Evolutionary conservation across 2,888 invertebrate genomes (phyloP).

Genomic region (Cosmia pyralina): DNA sequence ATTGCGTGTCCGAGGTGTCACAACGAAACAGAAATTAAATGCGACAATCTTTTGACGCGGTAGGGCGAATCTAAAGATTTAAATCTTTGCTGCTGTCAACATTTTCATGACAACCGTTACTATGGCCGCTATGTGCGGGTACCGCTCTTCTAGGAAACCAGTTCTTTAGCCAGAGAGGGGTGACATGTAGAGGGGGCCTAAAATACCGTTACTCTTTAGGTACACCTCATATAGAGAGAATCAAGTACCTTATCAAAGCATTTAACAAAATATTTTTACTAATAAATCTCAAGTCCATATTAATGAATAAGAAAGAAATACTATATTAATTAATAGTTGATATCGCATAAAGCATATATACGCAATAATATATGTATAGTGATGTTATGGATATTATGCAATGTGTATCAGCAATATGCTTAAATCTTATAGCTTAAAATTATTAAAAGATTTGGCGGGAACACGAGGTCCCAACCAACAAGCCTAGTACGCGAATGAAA

Average conservation of each 20-base stretch:
- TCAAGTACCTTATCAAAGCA: constrained; percentile 43
- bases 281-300: constrained; percentile 46
- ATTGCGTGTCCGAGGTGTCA: too few species aligned
- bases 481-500: not conserved
- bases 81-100: too few species aligned
- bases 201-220: constrained; percentile 14
- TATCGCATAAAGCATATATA: constrained; percentile 19
- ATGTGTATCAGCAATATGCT: constrained; percentile 24
- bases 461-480: constrained; percentile 7
- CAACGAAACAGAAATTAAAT: too few species aligned
- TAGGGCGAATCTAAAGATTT: too few species aligned
- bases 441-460: not conserved
- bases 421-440: constrained; percentile 11
- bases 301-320: constrained; percentile 17
- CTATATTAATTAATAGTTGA: constrained; percentile 2
- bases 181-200: constrained; percentile 16
- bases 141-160: too few species aligned
- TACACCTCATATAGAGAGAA: constrained; percentile 37
- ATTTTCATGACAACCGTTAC: too few species aligned
- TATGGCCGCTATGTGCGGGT: too few species aligned
- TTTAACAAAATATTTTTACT: constrained; percentile 34
- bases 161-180: not conserved
- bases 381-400: not conserved
- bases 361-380: constrained; percentile 1
- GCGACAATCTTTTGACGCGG: too few species aligned